Base-by-base conservation (phyloP, 2,888 invertebrate species). In the Alloscopus bannaensis region DNA sequence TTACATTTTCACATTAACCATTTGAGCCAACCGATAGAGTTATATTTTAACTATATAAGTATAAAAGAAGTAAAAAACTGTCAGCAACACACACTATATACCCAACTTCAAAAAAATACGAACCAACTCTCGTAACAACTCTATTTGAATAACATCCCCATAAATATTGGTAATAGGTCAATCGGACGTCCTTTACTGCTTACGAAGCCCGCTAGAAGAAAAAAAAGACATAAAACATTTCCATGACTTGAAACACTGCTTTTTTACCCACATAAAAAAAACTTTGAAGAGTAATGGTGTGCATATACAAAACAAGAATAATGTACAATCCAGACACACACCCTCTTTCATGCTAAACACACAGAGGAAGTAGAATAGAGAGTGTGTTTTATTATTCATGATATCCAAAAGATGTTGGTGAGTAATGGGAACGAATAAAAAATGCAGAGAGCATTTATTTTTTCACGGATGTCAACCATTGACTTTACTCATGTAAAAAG, bases 151-250 rank as follows among this genome's bases (percentile, higher is more conserved):
- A 85, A 79, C 76, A 65, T 77, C 22, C 68, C 84, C 80, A 85
- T 85, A 85, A 84, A 85, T 85, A 84, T 83, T 82, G 83, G 81
- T 84, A 85, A 84, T 84, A 83, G 85, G 83, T 84, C 84, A 85
- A 84, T 85, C 85, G 85, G 85, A 85, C 81, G 81, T 84, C 85
- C 85, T 84, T 80, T 80, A 83, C 79, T 82, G 80, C 83, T 79
- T 84, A 73, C 60, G 65, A 75, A 77, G 60, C 62, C 64, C 69
- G 60, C 57, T 26, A 69, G 66, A 68, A 65, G 55, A 52, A 45
- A 70, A 75, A 73, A 76, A 60, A 29, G 59, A 55, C 69, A 64
- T 73, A 73, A 72, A 80, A 80, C 72, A 72, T 80, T 73, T 69
- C 60, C 65, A 65, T 65, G 64, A 52, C 22, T 52, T 57, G 62